Conservation (phyloP, 2,113 vertebrate genomes). For the Tragulus kanchil region DNA sequence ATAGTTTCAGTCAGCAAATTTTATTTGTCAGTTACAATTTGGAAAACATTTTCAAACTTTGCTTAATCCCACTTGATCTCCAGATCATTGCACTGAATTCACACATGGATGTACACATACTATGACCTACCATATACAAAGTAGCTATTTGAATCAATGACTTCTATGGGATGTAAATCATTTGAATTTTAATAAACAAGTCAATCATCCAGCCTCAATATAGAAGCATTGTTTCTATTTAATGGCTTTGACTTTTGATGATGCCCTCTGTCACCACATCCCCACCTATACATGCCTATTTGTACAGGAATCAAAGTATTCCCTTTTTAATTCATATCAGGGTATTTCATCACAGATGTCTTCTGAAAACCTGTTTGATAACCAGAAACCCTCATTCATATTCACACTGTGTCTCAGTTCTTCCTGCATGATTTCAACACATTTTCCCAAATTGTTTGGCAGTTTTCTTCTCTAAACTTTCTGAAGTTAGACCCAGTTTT, state of each 20-base stretch:
- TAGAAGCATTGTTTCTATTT: not conserved
- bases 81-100: not conserved
- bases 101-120: not conserved
- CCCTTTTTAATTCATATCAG: conserved; percentile 27
- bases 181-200: not conserved
- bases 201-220: not conserved
- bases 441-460: conserved; percentile 59
- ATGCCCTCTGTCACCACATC: not conserved
- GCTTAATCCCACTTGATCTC: not conserved
- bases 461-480: conserved; percentile 56
- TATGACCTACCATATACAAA: not conserved
- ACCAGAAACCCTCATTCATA: conserved; percentile 68
- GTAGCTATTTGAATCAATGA: not conserved
- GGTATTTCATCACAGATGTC: conserved; percentile 16
- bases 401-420: not conserved
- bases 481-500: not conserved
- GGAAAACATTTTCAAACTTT: not conserved
- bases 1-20: not conserved
- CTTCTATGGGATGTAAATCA: rapidly evolving
- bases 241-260: not conserved
- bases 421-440: conserved; percentile 70
- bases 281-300: not conserved
- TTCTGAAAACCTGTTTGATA: conserved; percentile 58
- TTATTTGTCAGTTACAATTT: not conserved
- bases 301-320: conserved; percentile 63